These are phyloP conservation scores for Salvelinus namaycush DNA, from an alignment of 2,113 vertebrate species.

Conservation along the genomic window DNA sequence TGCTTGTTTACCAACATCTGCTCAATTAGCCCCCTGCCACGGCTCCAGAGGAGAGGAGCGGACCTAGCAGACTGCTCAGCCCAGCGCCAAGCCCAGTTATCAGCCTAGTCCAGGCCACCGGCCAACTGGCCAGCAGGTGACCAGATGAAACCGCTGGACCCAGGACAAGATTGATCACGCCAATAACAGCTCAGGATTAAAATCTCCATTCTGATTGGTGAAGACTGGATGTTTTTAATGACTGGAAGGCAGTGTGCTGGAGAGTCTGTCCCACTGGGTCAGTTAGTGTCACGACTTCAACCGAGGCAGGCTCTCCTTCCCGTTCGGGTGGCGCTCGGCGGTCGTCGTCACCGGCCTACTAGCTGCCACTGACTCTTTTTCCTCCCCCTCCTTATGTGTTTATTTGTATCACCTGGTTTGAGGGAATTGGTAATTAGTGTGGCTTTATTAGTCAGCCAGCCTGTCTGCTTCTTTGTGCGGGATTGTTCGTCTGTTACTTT, in stretches of 20 bases:
- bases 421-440: too few relatives aligned
- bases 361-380: too few relatives aligned
- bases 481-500: too few relatives aligned
- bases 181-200: constrained; percentile 56
- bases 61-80: constrained; percentile 36
- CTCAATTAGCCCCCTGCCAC: constrained; percentile 69
- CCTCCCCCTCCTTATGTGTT: too few relatives aligned
- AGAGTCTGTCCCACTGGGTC: constrained; percentile 48
- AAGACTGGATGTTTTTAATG: constrained; percentile 56
- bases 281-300: too few relatives aligned
- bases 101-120: constrained; percentile 40
- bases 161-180: constrained; percentile 60
- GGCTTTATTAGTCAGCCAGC: too few relatives aligned
- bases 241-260: constrained; percentile 48
- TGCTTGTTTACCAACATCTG: constrained; percentile 70
- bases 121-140: constrained; percentile 67
- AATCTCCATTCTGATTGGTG: constrained; percentile 50
- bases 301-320: too few relatives aligned
- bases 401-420: too few relatives aligned
- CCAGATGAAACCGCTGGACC: constrained; percentile 54
- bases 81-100: neutral
- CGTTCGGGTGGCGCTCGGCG: too few relatives aligned
- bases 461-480: too few relatives aligned
- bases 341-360: too few relatives aligned
- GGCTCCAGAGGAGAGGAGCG: constrained; percentile 37